A percentile compares a stretch with the other conserved stretches of the same genome.
phyloP scores from a whole-genome alignment of 37 sponge, comb jelly and placozoan species.

The Aplysina aerophoba region DNA sequence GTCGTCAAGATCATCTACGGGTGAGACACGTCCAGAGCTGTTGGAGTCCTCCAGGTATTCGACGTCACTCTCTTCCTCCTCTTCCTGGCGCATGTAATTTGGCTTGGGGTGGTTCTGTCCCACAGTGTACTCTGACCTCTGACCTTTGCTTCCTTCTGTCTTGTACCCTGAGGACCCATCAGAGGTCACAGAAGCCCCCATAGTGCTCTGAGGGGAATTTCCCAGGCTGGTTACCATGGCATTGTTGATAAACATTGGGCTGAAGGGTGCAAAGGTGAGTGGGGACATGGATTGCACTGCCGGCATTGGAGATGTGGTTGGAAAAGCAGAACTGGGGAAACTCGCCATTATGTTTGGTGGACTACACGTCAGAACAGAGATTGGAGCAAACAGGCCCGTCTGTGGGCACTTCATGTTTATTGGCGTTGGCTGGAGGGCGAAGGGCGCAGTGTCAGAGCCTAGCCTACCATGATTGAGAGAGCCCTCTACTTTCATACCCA shows the following conservation, averaged over 20 bases:
- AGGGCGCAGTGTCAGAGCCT: not conserved
- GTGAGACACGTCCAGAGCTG: conserved; percentile 21
- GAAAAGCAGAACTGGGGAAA: no score
- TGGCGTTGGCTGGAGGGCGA: no score
- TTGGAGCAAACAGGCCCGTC: not conserved
- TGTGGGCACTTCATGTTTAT: not conserved
- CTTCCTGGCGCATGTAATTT: not conserved
- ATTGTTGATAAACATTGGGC: not conserved
- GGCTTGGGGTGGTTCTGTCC: conserved; percentile 27
- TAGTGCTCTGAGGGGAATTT: conserved; percentile 8
- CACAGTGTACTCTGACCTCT: conserved; percentile 21
- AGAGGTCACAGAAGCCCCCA: not conserved
- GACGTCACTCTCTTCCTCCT: not conserved
- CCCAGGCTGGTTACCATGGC: not conserved
- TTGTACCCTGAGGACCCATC: conserved; percentile 26
- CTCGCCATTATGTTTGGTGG: not conserved
- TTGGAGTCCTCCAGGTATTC: conserved; percentile 17
- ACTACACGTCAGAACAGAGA: conserved; percentile 2
- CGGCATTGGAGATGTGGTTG: not conserved
- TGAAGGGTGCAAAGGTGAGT: not conserved
- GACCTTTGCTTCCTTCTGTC: not conserved
- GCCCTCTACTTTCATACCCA: conserved; percentile 7
- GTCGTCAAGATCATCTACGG: conserved; percentile 3
- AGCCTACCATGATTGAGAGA: not conserved
- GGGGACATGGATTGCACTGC: conserved; percentile 22